Evolutionary conservation across 2,113 vertebrate genomes (phyloP), one percentile per base, ranked within the genome.

Genomic region (Nerophis lumbriciformis): DNA sequence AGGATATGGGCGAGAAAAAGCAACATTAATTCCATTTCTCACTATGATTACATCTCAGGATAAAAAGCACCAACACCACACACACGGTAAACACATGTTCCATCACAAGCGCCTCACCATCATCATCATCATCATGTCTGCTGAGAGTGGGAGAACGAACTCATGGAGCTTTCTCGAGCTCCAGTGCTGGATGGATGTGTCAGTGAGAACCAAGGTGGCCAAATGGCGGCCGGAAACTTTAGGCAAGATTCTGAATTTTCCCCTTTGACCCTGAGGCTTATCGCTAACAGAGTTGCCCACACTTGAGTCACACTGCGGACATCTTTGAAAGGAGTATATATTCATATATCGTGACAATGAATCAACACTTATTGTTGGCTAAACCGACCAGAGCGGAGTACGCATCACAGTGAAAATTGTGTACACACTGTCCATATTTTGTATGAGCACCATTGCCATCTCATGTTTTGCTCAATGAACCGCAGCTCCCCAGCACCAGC

Each of bases 41-140:
- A 45, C 4, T 45, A 81, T 86, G 65, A 76, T 72, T 85, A 81
- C 84, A 81, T 85, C 78, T 84, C 85, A 82, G 75, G 81, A 83
- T 87, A 87, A 81, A 88, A 87, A 90, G 87, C 89, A 90, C 89
- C 90, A 87, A 88, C 87, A 90, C 76, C 85, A 74, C 85, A 90
- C 79, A 83, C 59, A 37, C 14, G 9, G 14, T 77, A 72, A 85
- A 88, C 73, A 82, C 67, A 47, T 65, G 13, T 76, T 78, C 79
- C 75, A 82, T 75, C 59, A 75, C 81, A 83, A 77, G 55, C 89
- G 88, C 87, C 84, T 87, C 85, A 83, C 88, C 85, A 83, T 42
- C 39, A 42, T 42, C 39, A 77, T 76, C 77, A 72, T 73, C 68
- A 70, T 28, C 65, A 67, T 42, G 70, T 83, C 78, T 21, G 76